Base-by-base conservation (phyloP, 2,888 invertebrate species). In the Leucoptera coffeella region DNA sequence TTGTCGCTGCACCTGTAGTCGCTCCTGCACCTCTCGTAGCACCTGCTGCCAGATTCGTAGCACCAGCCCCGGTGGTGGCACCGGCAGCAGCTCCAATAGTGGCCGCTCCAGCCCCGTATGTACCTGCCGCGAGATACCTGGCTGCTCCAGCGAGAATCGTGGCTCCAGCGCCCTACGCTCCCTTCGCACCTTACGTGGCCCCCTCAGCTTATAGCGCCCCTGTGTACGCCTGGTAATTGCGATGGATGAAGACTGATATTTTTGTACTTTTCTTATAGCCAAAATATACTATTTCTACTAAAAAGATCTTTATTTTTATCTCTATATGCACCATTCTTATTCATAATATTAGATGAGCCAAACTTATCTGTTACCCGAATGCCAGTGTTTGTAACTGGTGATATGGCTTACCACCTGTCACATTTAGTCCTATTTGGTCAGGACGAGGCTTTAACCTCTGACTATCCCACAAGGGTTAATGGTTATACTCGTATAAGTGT, bases 191-290 rank as follows among this genome's bases (percentile, higher is more conserved):
- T 11, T 42, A 48, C 11, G 22, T 3, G 36, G 52, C 47, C n/a
- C 46, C 52, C 3, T 48, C 62, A 8, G 58, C 62, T 7, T 26
- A 55, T 11, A 35, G 59, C 26, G 57, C 61, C 31, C 41, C 10
- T 12, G 12, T 14, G 3, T 14, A 14, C 15, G 12, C 20, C 10
- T 17, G 22, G 22, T 51, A 32, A 35, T 25, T 21, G 14, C 28
- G 55, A 54, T 58, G 37, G 52, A 45, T 22, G 28, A 42, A 49
- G 50, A 58, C 52, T 57, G 47, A 47, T 32, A n/a, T 17, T 17
- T 9, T 17, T 17, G 9, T 17, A 17, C 9, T 17, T 17, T 17
- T 17, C 6, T 17, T 7, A 7, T 9, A 7, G 6, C 6, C 6
- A 17, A 7, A 17, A 17, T 7, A 17, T 6, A 6, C 9, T 17